Evolutionary conservation across 2,888 invertebrate species (phyloP), one percentile per base, ranked within the genome.

Genomic region (Zaprionus obscuricornis): DNA sequence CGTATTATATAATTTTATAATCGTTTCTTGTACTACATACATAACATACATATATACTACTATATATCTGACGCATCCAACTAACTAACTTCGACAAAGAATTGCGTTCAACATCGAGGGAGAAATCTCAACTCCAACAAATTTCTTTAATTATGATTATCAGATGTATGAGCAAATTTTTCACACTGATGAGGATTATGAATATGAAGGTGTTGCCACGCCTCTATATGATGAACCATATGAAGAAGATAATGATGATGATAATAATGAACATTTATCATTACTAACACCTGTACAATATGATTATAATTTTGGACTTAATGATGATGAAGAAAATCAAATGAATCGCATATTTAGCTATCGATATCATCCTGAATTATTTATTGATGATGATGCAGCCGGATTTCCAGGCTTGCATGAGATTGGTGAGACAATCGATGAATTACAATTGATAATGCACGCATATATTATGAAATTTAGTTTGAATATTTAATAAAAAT

Each of bases 351-450:
- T 87, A n/a, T 72, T 86, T 54, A 86, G 84, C 52, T 88, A 87
- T 69, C 84, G 84, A 10, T 50, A 85, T 29, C 73, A 86, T 66
- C 87, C 88, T 17, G 87, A 88, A 59, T 66, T 86, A 45, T 74
- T 86, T 6, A 88, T 86, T 40, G 86, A 88, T 51, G 88, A 88
- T 69, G 83, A 83, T 6, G 72, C 86, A 66, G 88, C 81, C 59
- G 87, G 85, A 11, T 89, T 89, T 62, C 88, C 89, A 49, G 86
- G 86, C 16, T 75, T 89, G 78, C 89, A 89, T 69, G 89, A 89
- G 86, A 89, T 89, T 83, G 89, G 89, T 83, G 90, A 89, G 81
- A 88, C 90, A 81, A 89, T 89, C 82, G 90, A 89, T 87, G 89
- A 89, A 74, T 78, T 89, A 86, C 89, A 89, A 74, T 72, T 90